Conservation (phyloP, 2,888 invertebrate genomes). For the Chelonus formosanus region DNA sequence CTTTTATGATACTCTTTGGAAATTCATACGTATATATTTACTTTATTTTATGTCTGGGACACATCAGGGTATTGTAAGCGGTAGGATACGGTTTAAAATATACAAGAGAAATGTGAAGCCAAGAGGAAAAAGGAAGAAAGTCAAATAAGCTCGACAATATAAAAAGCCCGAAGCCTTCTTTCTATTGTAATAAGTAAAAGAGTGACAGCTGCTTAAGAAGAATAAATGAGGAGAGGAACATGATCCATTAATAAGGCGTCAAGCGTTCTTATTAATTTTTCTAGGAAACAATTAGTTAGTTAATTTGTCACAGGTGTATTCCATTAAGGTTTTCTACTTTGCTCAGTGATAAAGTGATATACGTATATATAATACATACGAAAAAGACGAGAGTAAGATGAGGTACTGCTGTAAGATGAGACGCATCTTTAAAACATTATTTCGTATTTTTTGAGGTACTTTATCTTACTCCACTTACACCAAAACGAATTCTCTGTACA, state of each 20-base stretch:
- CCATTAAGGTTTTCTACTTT: slow-evolving; percentile 58
- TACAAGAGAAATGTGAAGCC: background rate
- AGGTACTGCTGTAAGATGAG: too few species aligned
- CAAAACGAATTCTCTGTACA: too few species aligned
- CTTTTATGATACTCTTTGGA: too few species aligned
- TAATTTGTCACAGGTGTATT: slow-evolving; percentile 63
- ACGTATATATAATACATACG: slow-evolving; percentile 17
- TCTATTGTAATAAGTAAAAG: slow-evolving; percentile 31
- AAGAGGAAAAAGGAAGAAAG: slow-evolving; percentile 17
- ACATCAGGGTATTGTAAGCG: background rate
- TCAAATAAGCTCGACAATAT: slow-evolving; percentile 15
- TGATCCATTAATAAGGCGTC: slow-evolving; percentile 45
- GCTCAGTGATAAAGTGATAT: slow-evolving; percentile 19
- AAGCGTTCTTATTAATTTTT: slow-evolving; percentile 64
- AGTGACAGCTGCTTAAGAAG: slow-evolving; percentile 34
- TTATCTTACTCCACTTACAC: too few species aligned
- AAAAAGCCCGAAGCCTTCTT: slow-evolving; percentile 17
- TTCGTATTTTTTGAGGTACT: too few species aligned
- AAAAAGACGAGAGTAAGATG: too few species aligned
- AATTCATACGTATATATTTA: background rate
- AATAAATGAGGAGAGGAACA: slow-evolving; percentile 32
- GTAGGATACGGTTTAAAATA: background rate
- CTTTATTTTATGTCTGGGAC: background rate
- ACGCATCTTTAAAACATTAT: too few species aligned
- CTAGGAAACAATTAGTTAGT: slow-evolving; percentile 65